Evolutionary conservation across 2,888 invertebrate genomes (phyloP).

Genomic region (Epirrhoe alternata): DNA sequence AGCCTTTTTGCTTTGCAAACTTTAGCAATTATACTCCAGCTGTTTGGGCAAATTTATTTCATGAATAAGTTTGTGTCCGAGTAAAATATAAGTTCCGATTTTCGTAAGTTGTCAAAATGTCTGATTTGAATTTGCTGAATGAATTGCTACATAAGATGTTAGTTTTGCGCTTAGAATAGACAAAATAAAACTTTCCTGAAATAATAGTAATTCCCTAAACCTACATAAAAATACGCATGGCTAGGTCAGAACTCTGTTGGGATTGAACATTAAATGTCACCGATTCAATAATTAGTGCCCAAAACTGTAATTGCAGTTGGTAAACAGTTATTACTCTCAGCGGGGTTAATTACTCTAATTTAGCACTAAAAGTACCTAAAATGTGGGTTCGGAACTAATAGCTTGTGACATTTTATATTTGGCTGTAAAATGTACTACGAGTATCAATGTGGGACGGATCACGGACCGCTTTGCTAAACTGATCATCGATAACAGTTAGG

Average conservation of each 20-base stretch:
- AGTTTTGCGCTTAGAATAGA: background rate
- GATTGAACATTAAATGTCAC: slow-evolving; percentile 43
- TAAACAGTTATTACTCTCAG: slow-evolving; percentile 63
- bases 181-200: background rate
- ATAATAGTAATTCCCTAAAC: background rate
- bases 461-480: slow-evolving; percentile 14
- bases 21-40: slow-evolving; percentile 52
- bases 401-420: slow-evolving; percentile 34
- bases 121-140: slow-evolving; percentile 5
- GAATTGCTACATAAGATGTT: background rate
- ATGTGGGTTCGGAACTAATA: slow-evolving; percentile 47
- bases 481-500: slow-evolving; percentile 22
- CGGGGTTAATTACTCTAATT: slow-evolving; percentile 61
- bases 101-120: slow-evolving; percentile 13
- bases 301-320: slow-evolving; percentile 56
- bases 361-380: slow-evolving; percentile 48
- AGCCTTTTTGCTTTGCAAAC: slow-evolving; percentile 49
- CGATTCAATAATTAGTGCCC: slow-evolving; percentile 52
- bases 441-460: slow-evolving; percentile 3
- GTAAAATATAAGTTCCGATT: slow-evolving; percentile 28
- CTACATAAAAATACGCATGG: background rate
- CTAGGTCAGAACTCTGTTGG: slow-evolving; percentile 1
- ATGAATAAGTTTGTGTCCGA: slow-evolving; percentile 36
- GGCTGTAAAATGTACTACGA: slow-evolving; percentile 19
- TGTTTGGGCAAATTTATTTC: slow-evolving; percentile 43